phyloP scores from a whole-genome alignment of 1,140 invertebrate genomes.

The Melipona quadrifasciata region DNA sequence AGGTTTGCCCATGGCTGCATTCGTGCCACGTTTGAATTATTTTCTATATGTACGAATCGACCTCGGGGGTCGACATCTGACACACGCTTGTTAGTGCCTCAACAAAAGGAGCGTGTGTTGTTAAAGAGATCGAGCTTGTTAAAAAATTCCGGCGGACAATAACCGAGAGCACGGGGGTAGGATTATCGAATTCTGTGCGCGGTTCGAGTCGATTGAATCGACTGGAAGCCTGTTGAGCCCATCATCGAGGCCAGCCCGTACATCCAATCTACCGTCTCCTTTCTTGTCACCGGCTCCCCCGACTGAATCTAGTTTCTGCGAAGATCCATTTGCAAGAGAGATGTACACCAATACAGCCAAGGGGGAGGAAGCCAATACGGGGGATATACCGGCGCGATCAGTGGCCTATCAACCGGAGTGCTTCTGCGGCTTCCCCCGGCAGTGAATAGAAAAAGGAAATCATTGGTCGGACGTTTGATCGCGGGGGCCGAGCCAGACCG shows the following conservation, averaged over 20 bases:
- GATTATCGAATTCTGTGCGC: slow-evolving; percentile 20
- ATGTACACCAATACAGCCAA: neutral
- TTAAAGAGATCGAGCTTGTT: neutral
- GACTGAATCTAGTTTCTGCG: slow-evolving; percentile 4
- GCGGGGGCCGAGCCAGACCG: neutral
- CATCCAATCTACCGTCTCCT: slow-evolving; percentile 12
- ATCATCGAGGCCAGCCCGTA: neutral
- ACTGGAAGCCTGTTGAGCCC: slow-evolving; percentile 24
- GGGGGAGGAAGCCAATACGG: slow-evolving; percentile 20
- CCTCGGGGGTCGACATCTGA: neutral
- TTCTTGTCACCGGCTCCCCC: slow-evolving; percentile 1
- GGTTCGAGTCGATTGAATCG: slow-evolving; percentile 7
- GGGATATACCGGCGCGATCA: slow-evolving; percentile 28
- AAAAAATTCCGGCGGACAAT: neutral
- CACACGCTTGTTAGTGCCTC: neutral
- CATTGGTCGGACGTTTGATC: slow-evolving; percentile 30
- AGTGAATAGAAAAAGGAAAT: slow-evolving; percentile 33
- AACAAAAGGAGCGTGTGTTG: neutral
- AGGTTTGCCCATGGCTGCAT: neutral
- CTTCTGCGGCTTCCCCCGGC: slow-evolving; percentile 32
- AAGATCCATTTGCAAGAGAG: slow-evolving; percentile 43
- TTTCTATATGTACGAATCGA: neutral
- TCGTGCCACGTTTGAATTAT: neutral
- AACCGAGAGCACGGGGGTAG: neutral
- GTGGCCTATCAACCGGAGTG: slow-evolving; percentile 43